Conservation (phyloP, 2,113 vertebrate genomes). For the Periophthalmus modestus region DNA sequence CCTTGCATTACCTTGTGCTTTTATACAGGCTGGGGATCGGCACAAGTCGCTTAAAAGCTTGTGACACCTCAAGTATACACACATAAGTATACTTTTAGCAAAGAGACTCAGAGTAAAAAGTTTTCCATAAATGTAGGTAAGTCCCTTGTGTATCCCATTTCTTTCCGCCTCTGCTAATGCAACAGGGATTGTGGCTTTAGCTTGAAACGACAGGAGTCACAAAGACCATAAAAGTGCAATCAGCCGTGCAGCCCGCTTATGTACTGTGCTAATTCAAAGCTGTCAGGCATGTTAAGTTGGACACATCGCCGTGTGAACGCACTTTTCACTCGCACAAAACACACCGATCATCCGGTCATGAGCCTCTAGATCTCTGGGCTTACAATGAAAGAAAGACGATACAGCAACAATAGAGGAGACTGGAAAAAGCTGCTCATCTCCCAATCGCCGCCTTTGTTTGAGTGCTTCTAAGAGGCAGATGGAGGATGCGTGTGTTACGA, state of each 20-base stretch:
- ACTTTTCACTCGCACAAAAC: slow-evolving; percentile 45
- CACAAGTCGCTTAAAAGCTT: too few species aligned
- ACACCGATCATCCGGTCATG: slow-evolving; percentile 29
- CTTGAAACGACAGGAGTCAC: slow-evolving; percentile 48
- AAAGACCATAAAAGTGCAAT: slow-evolving; percentile 54
- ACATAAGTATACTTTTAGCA: too few species aligned
- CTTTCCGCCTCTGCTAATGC: slow-evolving; percentile 32
- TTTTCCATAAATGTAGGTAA: neutral
- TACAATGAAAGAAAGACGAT: slow-evolving; percentile 32
- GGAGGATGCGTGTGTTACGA: slow-evolving; percentile 17
- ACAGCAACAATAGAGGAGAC: slow-evolving; percentile 30
- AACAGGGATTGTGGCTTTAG: slow-evolving; percentile 39
- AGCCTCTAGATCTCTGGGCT: slow-evolving; percentile 29
- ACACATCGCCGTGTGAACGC: slow-evolving; percentile 21
- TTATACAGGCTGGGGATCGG: too few species aligned
- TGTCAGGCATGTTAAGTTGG: slow-evolving; percentile 41
- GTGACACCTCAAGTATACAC: too few species aligned
- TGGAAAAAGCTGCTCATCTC: slow-evolving; percentile 55
- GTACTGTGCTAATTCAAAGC: slow-evolving; percentile 38
- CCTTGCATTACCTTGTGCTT: too few species aligned
- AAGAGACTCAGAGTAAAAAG: neutral
- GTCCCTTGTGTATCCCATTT: neutral
- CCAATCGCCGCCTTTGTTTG: slow-evolving; percentile 33
- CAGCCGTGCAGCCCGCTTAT: slow-evolving; percentile 37
- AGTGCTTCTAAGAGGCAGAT: slow-evolving; percentile 28